phyloP scores from a whole-genome alignment of 2,888 invertebrate genomes.

The Homarus gammarus region DNA sequence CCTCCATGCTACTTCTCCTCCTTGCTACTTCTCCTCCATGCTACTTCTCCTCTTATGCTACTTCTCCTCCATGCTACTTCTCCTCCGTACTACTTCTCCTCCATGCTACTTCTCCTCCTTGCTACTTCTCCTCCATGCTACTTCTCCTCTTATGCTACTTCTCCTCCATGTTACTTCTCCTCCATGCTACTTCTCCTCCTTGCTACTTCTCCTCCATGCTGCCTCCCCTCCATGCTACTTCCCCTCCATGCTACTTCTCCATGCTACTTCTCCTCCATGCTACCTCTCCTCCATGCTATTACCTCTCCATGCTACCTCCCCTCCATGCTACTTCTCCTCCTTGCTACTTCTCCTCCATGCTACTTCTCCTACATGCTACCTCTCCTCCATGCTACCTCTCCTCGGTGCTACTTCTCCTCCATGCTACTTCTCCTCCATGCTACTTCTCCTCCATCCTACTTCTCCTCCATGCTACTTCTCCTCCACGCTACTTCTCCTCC shows the following conservation, averaged over 20 bases:
- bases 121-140: neutral
- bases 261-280: no score
- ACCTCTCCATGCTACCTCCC: no score
- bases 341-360: no score
- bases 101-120: slow-evolving; percentile 5
- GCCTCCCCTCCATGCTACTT: no score
- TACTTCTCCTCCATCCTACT: neutral
- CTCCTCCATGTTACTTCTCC: neutral
- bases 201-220: neutral
- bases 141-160: neutral
- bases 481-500: neutral
- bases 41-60: no score
- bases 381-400: no score
- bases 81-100: neutral
- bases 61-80: no score
- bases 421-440: neutral
- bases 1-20: no score
- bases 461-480: neutral
- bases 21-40: no score
- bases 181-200: neutral
- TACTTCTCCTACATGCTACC: neutral
- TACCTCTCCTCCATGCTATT: neutral
- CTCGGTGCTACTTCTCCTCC: no score
- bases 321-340: neutral
- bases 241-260: no score